Conservation (phyloP, 2,113 vertebrate genomes). For the Phaethon lepturus region DNA sequence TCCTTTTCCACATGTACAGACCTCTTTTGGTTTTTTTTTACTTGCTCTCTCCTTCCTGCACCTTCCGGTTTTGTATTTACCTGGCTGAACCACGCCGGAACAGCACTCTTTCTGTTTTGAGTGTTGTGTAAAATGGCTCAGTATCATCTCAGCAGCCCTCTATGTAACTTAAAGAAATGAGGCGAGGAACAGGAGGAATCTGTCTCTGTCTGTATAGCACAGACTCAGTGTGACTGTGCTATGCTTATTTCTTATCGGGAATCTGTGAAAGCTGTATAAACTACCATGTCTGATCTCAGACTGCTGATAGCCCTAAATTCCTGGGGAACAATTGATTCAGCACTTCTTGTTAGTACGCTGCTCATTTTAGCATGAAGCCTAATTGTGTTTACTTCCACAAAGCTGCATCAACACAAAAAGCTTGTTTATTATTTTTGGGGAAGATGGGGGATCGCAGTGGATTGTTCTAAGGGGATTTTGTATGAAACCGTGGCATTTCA, state of each 20-base stretch:
- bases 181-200: background rate
- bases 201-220: background rate
- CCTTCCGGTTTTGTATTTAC: background rate
- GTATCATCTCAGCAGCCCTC: background rate
- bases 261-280: background rate
- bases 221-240: background rate
- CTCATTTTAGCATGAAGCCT: slow-evolving; percentile 25
- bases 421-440: slow-evolving; percentile 1
- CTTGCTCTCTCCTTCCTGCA: background rate
- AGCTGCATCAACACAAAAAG: slow-evolving; percentile 9
- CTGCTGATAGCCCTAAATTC: slow-evolving; percentile 16
- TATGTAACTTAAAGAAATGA: background rate
- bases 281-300: background rate
- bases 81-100: background rate
- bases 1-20: background rate
- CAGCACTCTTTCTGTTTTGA: background rate
- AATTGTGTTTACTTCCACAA: slow-evolving; percentile 39
- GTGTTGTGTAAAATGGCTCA: background rate
- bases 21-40: background rate
- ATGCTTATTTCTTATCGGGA: background rate
- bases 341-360: slow-evolving; percentile 18
- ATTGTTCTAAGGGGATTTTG: background rate
- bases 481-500: background rate
- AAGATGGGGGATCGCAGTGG: background rate
- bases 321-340: slow-evolving; percentile 38